Base-by-base conservation (phyloP, 2,888 invertebrate species). In the Chrysopilus asiliformis region DNA sequence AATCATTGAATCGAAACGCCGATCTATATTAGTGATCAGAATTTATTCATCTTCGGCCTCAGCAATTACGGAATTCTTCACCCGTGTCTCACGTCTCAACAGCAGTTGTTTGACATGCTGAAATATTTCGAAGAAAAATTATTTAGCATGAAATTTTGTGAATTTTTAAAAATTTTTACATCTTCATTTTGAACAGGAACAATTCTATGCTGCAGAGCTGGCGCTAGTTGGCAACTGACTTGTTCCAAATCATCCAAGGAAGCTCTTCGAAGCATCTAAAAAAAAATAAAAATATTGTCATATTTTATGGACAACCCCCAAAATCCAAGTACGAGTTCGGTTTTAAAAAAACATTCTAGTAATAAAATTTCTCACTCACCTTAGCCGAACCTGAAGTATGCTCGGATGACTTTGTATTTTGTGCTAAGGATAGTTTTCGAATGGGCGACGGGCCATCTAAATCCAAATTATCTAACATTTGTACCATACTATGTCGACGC, bases 171-270 rank as follows among this genome's bases (percentile, higher is more conserved):
- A 10, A 15, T 7, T 13, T 32, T 41, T 55, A 86, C 86, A 71
- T 85, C 80, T 22, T 78, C 76, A 45, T 72, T 78, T 49, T 72
- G 74, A 22, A 86, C 68, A 17, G 79, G 63, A 12, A 83, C 68
- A 47, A 90, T 90, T 48, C 90, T 68, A 50, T 84, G 81, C 51
- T 90, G 87, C 2, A 82, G 65, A 55, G 74, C 74, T 0, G 90
- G 90, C 20, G 84, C 79, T 44, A 90, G 63, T 45, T 81, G 79
- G 56, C 84, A 84, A 2, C 81, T 76, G 50, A 79, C 79, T 47
- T 80, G 76, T 54, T 90, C 90, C 34, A 86, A 65, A 48, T 85
- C 85, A 49, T 86, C 85, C 26, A 84, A 55, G 1, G 81, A 83
- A 4, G 82, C 82, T 35, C 82, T 68, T 4, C 82, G 68, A 3